Base-by-base conservation (phyloP, 2,888 invertebrate genomes). In the Caradrina kadenii region DNA sequence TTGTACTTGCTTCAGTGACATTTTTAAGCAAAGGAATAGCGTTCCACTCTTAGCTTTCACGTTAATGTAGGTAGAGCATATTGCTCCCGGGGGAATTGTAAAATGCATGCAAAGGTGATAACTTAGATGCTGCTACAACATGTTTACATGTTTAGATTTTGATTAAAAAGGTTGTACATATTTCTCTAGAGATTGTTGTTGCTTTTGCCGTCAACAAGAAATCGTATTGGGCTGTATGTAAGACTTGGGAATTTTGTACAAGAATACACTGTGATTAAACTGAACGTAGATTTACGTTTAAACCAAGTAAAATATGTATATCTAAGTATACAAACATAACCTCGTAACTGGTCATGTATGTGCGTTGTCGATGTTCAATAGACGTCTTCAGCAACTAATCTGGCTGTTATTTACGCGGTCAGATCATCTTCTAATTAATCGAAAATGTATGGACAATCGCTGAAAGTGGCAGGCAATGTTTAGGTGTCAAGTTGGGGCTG, bases 11-110 rank as follows among this genome's bases (percentile, higher is more conserved):
- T 72, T 77, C 69, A 72, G 80, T 84, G 83, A 83, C 79, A 83
- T 85, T 85, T 83, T 83, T 69, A 78, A 74, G 83, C 63, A 79
- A 75, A 80, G 83, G 60, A 82, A 68, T 65, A 69, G 53, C 71
- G 72, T 69, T 71, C 69, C 70, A 55, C 73, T 82, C 73, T 73
- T 77, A 72, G 76, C 71, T 78, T 54, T 73, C 60, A 80, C 71
- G 75, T 84, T 78, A 83, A 84, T 78, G 73, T 75, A 82, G 63
- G 68, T 67, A 63, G 69, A 73, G 71, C 69, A 80, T 77, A 84
- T 77, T 83, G 74, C 82, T 71, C 71, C 71, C 75, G 56, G 59
- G 58, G 67, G 78, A 63, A 73, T 73, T 56, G 60, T 64, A 65
- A 84, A 82, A 76, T 80, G 75, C 69, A 75, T 77, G 73, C 63